Percentiles rank a stretch among this genome's conserved stretches.
Evolutionary conservation across 1,140 invertebrate genomes (phyloP).

Genomic region (Riptortus pedestris): DNA sequence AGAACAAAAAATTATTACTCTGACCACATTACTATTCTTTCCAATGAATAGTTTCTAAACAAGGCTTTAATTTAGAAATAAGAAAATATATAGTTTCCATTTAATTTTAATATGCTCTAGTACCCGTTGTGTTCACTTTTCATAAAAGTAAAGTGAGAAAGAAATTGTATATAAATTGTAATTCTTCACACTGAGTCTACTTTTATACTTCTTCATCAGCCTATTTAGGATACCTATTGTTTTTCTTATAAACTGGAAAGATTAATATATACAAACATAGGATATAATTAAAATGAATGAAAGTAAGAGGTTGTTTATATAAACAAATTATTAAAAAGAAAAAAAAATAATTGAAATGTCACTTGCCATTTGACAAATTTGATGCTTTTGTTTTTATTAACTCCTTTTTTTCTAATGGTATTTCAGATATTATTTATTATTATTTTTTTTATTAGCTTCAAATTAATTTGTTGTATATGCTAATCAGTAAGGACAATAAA

Average conservation of each 20-base stretch:
- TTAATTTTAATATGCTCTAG: slow-evolving; percentile 6
- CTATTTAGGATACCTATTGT: slow-evolving; percentile 2
- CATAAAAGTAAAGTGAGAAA: neutral
- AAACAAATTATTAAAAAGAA: neutral
- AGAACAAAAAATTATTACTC: neutral
- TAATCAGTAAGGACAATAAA: too few relatives aligned
- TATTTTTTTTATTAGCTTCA: too few relatives aligned
- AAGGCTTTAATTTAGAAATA: neutral
- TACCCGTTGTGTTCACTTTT: slow-evolving; percentile 11
- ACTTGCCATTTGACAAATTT: too few relatives aligned
- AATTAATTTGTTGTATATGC: too few relatives aligned
- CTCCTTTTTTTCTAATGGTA: neutral
- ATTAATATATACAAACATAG: neutral
- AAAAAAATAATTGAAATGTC: too few relatives aligned
- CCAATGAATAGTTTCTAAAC: neutral
- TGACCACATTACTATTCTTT: neutral
- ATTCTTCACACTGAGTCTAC: slow-evolving; percentile 8
- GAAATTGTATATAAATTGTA: neutral
- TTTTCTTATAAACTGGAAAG: neutral
- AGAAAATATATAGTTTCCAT: neutral
- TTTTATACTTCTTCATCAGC: slow-evolving; percentile 14
- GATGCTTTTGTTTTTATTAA: neutral
- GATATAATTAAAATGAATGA: neutral
- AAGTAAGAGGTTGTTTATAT: neutral
- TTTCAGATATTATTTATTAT: too few relatives aligned